Base-by-base conservation (phyloP, 2,113 vertebrate species). In the Eidolon helvum region DNA sequence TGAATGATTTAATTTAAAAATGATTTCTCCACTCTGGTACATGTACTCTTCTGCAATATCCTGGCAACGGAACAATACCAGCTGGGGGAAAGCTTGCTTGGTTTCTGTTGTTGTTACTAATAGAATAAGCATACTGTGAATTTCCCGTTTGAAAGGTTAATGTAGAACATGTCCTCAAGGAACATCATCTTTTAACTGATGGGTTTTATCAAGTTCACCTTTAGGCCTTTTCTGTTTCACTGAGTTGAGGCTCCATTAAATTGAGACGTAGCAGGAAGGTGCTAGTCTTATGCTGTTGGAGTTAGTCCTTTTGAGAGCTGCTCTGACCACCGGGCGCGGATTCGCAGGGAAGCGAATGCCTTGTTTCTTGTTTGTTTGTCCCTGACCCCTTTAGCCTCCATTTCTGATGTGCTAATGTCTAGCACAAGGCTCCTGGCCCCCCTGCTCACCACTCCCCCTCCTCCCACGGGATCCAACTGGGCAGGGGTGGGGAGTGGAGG, bases 1-100 rank as follows among this genome's bases (percentile, higher is more conserved):
- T 38, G 28, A 95, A 90, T 92, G 79, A 90, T 93, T 85, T 90
- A 87, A 95, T 90, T 94, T 85, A 90, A 95, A 97, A 97, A 92
- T 94, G 92, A 75, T 75, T 87, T 90, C 69, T 94, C 53, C 14
- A 11, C 45, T 79, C 24, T 57, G 45, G 53, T 88, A 7, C 59
- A 45, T 87, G 26, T 26, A 26, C 57, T 78, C 85, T 96, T 75
- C 88, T 55, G 74, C n/a, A 80, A 19, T 80, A 65, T 53, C 40
- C 72, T 94, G 66, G 66, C 63, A 82, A 85, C 57, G 87, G 50
- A 91, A 89, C 83, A 78, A 2, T 84, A 45, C 59, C 50, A 65
- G 61, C 77, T 40, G 11, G 55, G 24, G 68, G n/a, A 38, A 66
- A 38, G 30, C 68, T 53, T 82, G 4, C 50, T 83, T 95, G 68